Percentiles rank a stretch among this genome's conserved stretches.
Conservation (phyloP, 2,888 invertebrate species). For the Hydrotaea diabolus region DNA sequence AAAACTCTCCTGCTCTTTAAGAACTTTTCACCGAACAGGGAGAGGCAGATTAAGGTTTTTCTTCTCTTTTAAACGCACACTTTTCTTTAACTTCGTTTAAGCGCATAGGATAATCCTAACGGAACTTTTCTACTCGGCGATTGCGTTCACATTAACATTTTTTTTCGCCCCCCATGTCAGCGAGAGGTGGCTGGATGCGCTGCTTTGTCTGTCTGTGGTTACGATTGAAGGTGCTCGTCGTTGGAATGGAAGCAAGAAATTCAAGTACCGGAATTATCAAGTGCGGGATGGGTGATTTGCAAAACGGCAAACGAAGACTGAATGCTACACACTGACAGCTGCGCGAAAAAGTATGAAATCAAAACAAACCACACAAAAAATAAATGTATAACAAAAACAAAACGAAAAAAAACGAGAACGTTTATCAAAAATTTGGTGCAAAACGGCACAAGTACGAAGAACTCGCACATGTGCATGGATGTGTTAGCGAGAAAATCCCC, state of each 20-base stretch:
- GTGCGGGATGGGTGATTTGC: conserved; percentile 29
- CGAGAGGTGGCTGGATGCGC: conserved; percentile 54
- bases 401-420: conserved; percentile 12
- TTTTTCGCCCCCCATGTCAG: conserved; percentile 1
- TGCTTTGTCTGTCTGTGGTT: conserved; percentile 28
- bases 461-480: not conserved
- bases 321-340: too few species aligned
- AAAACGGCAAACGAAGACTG: not conserved
- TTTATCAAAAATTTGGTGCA: conserved; percentile 9
- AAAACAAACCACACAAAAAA: not conserved
- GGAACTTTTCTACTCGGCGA: too few species aligned
- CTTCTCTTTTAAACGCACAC: too few species aligned
- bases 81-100: too few species aligned
- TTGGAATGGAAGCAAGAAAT: conserved; percentile 64
- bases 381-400: not conserved
- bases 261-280: conserved; percentile 56
- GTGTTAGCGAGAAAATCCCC: not conserved
- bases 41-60: too few species aligned
- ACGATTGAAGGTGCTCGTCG: conserved; percentile 40
- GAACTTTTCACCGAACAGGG: not conserved
- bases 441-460: conserved; percentile 13
- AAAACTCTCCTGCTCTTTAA: not conserved
- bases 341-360: conserved; percentile 12
- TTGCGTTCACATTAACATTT: not conserved
- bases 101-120: too few species aligned